A percentile compares a stretch with the other conserved stretches of the same genome.
phyloP scores from a whole-genome alignment of 2,888 invertebrate species.

The Drosophila monieri region DNA sequence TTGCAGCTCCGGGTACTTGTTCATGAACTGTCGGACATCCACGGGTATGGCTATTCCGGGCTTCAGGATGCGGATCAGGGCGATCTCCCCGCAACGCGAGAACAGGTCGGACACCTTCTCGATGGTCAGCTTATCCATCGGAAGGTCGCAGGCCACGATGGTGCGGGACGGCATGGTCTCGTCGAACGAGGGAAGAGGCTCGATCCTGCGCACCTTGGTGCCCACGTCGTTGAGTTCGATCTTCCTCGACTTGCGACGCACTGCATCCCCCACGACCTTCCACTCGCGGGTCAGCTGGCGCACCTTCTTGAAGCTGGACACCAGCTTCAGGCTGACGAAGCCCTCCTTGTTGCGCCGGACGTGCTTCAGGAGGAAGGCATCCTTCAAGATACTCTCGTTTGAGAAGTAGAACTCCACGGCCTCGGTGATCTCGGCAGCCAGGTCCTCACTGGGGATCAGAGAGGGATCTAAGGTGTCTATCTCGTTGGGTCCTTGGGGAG shows the following conservation, averaged over 20 bases:
- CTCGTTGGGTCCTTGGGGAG: constrained; percentile 66
- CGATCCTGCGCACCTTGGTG: constrained; percentile 93
- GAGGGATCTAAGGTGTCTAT: constrained; percentile 82
- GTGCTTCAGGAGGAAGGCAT: constrained; percentile 97
- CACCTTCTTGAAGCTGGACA: constrained; percentile 97
- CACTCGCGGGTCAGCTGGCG: constrained; percentile 97
- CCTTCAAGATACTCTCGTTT: constrained; percentile 96
- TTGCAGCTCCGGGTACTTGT: constrained; percentile 94
- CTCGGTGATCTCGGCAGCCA: constrained; percentile 90
- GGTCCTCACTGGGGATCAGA: constrained; percentile 88
- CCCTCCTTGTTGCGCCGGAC: constrained; percentile 97
- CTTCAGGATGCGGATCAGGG: constrained; percentile 92
- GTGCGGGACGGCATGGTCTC: constrained; percentile 97
- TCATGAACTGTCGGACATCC: constrained; percentile 95
- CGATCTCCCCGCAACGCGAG: constrained; percentile 94
- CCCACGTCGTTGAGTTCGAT: constrained; percentile 95
- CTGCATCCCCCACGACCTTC: constrained; percentile 94
- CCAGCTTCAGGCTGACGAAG: constrained; percentile 96
- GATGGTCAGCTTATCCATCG: constrained; percentile 92
- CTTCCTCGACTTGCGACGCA: constrained; percentile 90
- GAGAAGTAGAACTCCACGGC: constrained; percentile 98
- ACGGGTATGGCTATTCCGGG: constrained; percentile 96
- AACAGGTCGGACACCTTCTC: constrained; percentile 97
- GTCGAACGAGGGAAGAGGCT: constrained; percentile 94
- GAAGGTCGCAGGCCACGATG: constrained; percentile 93